Evolutionary conservation across 2,797 vertebrate species (phyloP), one percentile per base, ranked within the genome.

Genomic region (Anguilla megastoma): DNA sequence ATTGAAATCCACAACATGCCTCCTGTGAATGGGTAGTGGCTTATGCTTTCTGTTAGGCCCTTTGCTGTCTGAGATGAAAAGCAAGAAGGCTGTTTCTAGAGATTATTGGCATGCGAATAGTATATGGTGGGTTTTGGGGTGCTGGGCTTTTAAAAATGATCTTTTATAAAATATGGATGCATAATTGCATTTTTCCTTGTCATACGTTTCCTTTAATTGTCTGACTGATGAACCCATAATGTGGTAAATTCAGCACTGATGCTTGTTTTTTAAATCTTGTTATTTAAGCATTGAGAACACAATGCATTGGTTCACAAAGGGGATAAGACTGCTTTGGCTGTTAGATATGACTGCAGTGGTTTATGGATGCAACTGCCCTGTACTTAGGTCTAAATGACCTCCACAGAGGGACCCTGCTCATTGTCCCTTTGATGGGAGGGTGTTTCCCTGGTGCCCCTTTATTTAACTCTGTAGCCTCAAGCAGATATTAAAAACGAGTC

Each of bases 331-430:
- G n/a, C 24, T 33, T 54, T 54, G 50, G 9, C 82, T 56, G 50
- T 52, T 54, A 8, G 41, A 30, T 50, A 50, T 24, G 45, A 48
- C 8, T 24, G 79, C 79, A 24, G 21, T 84, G 82, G 12, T 84
- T 85, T 85, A 63, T 85, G 58, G 56, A 45, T 16, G 27, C 41
- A 63, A 54, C 56, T 85, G 56, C 58, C 84, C 84, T 85, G 58
- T 85, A 85, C 84, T 85, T 60, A 85, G 7, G 7, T 58, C 58
- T 63, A 41, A 82, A 56, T 30, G n/a, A 1, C 56, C 41, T 66
- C 54, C 30, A 14, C 24, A 52, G 27, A n/a, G 12, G 48, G 52
- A 30, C 52, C 3, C n/a, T 84, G 12, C 27, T 33, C 10, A 14
- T 5, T 84, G 82, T 84, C 27, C 45, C 52, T 84, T 54, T 84